A percentile compares a stretch with the other conserved stretches of the same genome.
These are phyloP conservation scores for Holacanthus passer DNA, from an alignment of 2,113 vertebrate genomes.

Conservation along the genomic window DNA sequence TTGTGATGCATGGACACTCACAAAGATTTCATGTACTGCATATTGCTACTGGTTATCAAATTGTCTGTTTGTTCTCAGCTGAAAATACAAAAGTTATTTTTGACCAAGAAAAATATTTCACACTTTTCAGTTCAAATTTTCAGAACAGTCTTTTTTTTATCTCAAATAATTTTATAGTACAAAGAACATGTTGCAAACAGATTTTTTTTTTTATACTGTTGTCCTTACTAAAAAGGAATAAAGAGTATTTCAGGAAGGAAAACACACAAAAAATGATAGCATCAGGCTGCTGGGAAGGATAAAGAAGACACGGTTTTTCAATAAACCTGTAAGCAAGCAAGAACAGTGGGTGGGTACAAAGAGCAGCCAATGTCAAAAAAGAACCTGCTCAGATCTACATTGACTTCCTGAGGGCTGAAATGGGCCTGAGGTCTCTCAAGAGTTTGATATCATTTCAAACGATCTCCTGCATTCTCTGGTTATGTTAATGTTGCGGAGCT, in stretches of 20 bases:
- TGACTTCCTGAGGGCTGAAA: slow-evolving; percentile 12
- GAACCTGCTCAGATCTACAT: neutral
- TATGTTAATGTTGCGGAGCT: slow-evolving; percentile 41
- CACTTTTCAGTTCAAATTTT: neutral
- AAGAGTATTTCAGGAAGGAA: neutral
- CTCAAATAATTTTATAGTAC: neutral
- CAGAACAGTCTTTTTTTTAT: neutral
- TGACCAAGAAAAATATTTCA: neutral
- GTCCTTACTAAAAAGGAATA: neutral
- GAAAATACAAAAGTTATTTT: neutral
- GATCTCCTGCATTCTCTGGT: slow-evolving; percentile 16
- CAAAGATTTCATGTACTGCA: neutral
- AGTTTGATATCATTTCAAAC: slow-evolving; percentile 41
- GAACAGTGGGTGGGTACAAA: neutral
- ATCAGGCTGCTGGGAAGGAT: slow-evolving; percentile 24
- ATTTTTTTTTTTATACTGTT: neutral
- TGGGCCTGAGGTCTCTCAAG: slow-evolving; percentile 21
- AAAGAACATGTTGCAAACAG: neutral
- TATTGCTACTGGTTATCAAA: neutral
- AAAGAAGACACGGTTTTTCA: neutral
- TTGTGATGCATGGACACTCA: neutral
- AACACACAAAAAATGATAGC: slow-evolving; percentile 5
- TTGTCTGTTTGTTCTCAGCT: neutral
- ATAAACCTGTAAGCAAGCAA: slow-evolving; percentile 28
- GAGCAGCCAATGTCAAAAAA: slow-evolving; percentile 4